Conservation (phyloP, 2,888 invertebrate species). For the Drosophila glabriapex region DNA sequence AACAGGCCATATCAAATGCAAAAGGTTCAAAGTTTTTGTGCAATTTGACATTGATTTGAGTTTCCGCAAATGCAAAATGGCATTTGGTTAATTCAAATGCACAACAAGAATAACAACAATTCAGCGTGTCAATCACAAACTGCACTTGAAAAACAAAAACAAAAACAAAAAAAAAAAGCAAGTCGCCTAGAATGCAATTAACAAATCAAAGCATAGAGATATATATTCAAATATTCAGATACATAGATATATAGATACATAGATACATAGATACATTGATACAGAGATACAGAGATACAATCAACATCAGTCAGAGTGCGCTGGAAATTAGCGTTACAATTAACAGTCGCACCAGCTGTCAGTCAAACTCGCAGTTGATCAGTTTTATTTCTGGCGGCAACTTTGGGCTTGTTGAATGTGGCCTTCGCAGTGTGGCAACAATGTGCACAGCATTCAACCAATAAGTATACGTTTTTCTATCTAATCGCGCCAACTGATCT, state of each 20-base stretch:
- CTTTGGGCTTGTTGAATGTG: conserved; percentile 55
- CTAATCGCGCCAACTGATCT: conserved; percentile 31
- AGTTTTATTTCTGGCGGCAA: conserved; percentile 14
- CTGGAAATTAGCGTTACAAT: conserved; percentile 74
- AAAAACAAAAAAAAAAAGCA: conserved; percentile 15
- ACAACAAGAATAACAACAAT: conserved; percentile 44
- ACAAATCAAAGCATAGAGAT: conserved; percentile 63
- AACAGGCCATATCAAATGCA: conserved; percentile 20
- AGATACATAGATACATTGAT: conserved; percentile 25
- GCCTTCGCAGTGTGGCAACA: conserved; percentile 58
- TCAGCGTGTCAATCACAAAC: conserved; percentile 69
- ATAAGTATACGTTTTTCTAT: conserved; percentile 57
- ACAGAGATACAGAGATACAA: conserved; percentile 31
- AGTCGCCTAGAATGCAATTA: conserved; percentile 61
- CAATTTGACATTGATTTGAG: conserved; percentile 67
- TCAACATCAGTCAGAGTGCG: conserved; percentile 16
- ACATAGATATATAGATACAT: conserved; percentile 30
- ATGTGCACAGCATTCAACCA: conserved; percentile 61
- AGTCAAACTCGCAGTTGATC: conserved; percentile 34
- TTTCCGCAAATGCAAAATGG: conserved; percentile 59
- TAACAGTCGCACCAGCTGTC: conserved; percentile 55
- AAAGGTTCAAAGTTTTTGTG: conserved; percentile 24
- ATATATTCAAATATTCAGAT: conserved; percentile 19
- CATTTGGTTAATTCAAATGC: conserved; percentile 69
- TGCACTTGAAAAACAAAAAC: conserved; percentile 52